Evolutionary conservation across 2,797 vertebrate genomes (phyloP).

Genomic region (Chelon labrosus): DNA sequence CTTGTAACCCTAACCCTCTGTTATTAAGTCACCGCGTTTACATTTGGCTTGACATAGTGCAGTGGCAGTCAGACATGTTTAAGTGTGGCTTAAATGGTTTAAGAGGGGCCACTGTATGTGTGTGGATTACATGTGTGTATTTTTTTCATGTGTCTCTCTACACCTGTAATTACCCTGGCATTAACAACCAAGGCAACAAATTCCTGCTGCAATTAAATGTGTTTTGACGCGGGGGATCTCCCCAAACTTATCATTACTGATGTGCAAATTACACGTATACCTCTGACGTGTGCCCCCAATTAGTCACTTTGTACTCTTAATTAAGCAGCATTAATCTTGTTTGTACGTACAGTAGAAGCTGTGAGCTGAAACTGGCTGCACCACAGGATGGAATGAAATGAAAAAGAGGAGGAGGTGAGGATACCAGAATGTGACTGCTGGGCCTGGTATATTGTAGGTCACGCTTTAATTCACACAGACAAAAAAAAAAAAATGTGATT

Average conservation of each 20-base stretch:
- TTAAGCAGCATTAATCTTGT: slow-evolving; percentile 76
- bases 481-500: slow-evolving; percentile 15
- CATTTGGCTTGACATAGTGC: background rate
- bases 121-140: background rate
- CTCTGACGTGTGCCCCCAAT: slow-evolving; percentile 70
- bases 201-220: slow-evolving; percentile 61
- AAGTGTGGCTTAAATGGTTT: background rate
- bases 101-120: no score
- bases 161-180: slow-evolving; percentile 56
- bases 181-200: slow-evolving; percentile 62
- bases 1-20: no score
- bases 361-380: slow-evolving; percentile 60
- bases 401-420: slow-evolving; percentile 41
- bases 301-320: slow-evolving; percentile 75
- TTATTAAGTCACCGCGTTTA: no score
- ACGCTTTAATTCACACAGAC: slow-evolving; percentile 52
- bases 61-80: no score
- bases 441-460: slow-evolving; percentile 42
- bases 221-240: slow-evolving; percentile 67
- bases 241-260: slow-evolving; percentile 69
- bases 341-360: slow-evolving; percentile 45
- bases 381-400: slow-evolving; percentile 65
- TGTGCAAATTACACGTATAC: slow-evolving; percentile 73
- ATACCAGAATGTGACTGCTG: slow-evolving; percentile 40
- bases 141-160: slow-evolving; percentile 27